These are phyloP conservation scores for Mus spicilegus DNA, from an alignment of 2,113 vertebrate species.

Conservation along the genomic window DNA sequence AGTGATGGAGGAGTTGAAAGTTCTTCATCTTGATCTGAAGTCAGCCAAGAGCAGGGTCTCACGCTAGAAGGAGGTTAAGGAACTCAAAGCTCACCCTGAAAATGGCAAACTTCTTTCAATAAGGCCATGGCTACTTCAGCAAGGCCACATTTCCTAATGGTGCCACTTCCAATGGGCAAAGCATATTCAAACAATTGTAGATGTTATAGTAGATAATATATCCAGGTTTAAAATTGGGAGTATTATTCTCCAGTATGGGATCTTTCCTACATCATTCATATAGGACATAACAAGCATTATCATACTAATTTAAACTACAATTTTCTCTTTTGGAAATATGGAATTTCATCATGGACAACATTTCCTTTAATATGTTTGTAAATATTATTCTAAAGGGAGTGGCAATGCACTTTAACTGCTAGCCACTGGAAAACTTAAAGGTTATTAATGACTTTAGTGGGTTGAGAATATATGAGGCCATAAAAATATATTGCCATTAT, in stretches of 20 bases:
- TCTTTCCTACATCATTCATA: not conserved
- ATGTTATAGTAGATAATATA: not conserved
- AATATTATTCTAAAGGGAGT: not conserved
- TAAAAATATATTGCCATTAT: not conserved
- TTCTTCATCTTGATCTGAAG: no score
- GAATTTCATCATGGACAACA: not conserved
- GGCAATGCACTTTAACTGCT: not conserved
- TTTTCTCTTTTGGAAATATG: not conserved
- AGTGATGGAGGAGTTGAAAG: no score
- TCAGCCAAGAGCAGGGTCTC: no score
- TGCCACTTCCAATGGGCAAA: no score
- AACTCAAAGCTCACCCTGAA: no score
- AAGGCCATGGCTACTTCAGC: no score
- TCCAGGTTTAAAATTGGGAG: not conserved
- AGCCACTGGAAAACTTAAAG: not conserved
- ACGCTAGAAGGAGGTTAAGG: no score
- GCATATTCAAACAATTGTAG: no score
- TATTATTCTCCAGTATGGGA: not conserved
- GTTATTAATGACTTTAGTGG: not conserved
- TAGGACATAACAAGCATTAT: not conserved
- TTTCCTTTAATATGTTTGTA: not conserved
- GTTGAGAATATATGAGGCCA: not conserved
- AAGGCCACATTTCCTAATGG: no score
- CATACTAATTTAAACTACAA: not conserved
- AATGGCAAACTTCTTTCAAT: no score